phyloP scores from a whole-genome alignment of 2,797 vertebrate genomes.

The Sus cebifrons region DNA sequence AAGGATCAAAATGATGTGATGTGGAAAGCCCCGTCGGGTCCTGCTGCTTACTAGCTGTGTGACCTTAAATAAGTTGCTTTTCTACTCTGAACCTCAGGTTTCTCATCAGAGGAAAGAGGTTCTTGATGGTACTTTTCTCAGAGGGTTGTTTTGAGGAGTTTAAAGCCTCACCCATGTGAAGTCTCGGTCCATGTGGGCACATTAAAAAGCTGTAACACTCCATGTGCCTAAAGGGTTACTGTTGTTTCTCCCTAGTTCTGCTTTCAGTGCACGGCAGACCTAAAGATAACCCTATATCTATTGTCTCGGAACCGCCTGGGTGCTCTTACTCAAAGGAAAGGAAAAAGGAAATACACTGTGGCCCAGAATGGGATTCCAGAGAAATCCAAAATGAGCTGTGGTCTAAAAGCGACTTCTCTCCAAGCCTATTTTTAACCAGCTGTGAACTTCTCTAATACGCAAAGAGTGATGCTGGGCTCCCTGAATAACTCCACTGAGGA shows the following conservation, averaged over 20 bases:
- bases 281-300: conserved; percentile 80
- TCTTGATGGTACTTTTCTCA: conserved; percentile 25
- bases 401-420: conserved; percentile 88
- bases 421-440: conserved; percentile 90
- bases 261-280: conserved; percentile 73
- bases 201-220: conserved; percentile 68
- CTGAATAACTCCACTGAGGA: conserved; percentile 89
- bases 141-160: conserved; percentile 22
- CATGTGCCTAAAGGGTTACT: conserved; percentile 28
- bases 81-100: not conserved
- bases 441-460: conserved; percentile 89
- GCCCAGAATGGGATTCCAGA: conserved; percentile 83
- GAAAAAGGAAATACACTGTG: conserved; percentile 81
- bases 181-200: not conserved
- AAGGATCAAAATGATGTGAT: not conserved
- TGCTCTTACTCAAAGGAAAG: conserved; percentile 77
- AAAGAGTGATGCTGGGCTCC: conserved; percentile 87
- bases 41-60: not conserved
- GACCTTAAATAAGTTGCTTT: conserved; percentile 22
- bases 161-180: conserved; percentile 30
- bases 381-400: conserved; percentile 87
- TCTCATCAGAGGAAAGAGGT: conserved; percentile 4
- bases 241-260: conserved; percentile 71
- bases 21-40: not conserved
- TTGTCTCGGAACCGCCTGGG: conserved; percentile 76